Conservation (phyloP, 2,888 invertebrate species). For the Bhutanitis thaidina region DNA sequence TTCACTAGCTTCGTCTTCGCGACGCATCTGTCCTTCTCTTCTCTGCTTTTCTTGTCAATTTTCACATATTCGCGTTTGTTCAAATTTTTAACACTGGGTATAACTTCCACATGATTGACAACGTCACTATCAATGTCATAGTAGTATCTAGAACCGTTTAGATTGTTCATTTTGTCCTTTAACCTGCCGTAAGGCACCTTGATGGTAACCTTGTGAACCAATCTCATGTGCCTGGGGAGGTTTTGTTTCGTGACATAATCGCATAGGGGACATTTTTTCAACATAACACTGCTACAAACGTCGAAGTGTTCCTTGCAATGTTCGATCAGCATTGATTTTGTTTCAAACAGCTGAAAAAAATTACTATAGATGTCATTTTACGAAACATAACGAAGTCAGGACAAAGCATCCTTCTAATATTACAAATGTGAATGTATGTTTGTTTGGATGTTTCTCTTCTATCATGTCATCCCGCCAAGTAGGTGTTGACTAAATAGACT, state of each 20-base stretch:
- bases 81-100: slow-evolving; percentile 54
- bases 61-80: slow-evolving; percentile 47
- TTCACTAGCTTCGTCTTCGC: slow-evolving; percentile 51
- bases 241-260: slow-evolving; percentile 39
- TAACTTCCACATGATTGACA: slow-evolving; percentile 45
- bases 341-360: slow-evolving; percentile 53
- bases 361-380: background rate
- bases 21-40: slow-evolving; percentile 34
- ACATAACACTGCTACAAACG: slow-evolving; percentile 43
- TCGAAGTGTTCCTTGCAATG: slow-evolving; percentile 61
- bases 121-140: slow-evolving; percentile 37
- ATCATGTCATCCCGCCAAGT: too few species aligned
- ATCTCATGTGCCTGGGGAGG: slow-evolving; percentile 39
- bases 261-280: slow-evolving; percentile 62
- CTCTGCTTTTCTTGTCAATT: slow-evolving; percentile 44
- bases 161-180: slow-evolving; percentile 34
- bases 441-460: too few species aligned
- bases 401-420: too few species aligned
- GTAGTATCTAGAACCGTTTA: slow-evolving; percentile 40
- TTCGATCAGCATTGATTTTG: slow-evolving; percentile 42
- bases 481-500: too few species aligned
- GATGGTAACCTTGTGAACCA: slow-evolving; percentile 38
- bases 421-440: too few species aligned
- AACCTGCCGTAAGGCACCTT: slow-evolving; percentile 35
- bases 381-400: too few species aligned